Evolutionary conservation across 2,888 invertebrate species (phyloP), one percentile per base, ranked within the genome.

Genomic region (Tholera decimalis): DNA sequence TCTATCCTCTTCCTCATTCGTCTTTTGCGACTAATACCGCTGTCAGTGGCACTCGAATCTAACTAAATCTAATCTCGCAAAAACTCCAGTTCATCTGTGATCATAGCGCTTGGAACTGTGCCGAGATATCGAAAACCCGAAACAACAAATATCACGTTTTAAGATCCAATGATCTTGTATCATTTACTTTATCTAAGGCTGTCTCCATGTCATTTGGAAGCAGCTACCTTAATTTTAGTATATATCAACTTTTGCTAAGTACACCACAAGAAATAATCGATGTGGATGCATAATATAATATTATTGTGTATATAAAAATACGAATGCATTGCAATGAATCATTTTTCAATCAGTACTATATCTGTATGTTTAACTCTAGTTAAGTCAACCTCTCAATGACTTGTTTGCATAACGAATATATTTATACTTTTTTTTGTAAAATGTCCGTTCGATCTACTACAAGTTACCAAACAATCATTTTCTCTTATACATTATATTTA

Each of bases 331-430:
- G 68, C 37, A 73, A 74, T 53, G 39, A 82, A 81, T 81, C 83
- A 82, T 83, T 79, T 72, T 83, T 80, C 68, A 82, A 82, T 82
- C 82, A 80, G 71, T 73, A 72, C 76, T 82, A 57, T 82, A 70
- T 76, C 69, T 74, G 64, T 76, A 76, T 74, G 57, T 68, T 55
- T 70, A 64, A 70, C 43, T n/a, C n/a, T 69, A 65, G 62, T 54
- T 35, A 70, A 58, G 60, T 70, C 55, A 53, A 59, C 62, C 55
- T 47, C 26, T 22, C 46, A 66, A 47, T 59, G 24, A 51, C 65
- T 53, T 53, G 50, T 61, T 81, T 58, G 50, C 67, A 44, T 55
- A 63, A 62, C 44, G n/a, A 47, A 55, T 54, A 28, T 69, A 35
- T 57, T 54, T 66, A 55, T 67, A 47, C 57, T 20, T 51, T 22